phyloP scores from a whole-genome alignment of 2,113 vertebrate species.

The Chaetorhynchus papuensis region DNA sequence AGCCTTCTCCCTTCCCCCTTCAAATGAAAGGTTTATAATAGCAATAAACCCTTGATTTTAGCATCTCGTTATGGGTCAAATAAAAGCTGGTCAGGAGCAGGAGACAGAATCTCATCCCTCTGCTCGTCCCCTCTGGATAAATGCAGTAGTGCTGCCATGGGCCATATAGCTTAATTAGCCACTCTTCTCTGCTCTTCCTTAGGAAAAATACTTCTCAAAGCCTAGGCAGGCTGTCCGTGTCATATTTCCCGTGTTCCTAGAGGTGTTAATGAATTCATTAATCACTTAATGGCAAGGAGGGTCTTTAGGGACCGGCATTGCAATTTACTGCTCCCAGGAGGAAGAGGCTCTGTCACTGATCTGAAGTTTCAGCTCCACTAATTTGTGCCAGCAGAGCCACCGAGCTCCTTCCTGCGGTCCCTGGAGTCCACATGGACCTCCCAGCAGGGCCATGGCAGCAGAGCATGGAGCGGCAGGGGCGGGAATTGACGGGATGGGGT shows the following conservation, averaged over 20 bases:
- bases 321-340: conserved; percentile 67
- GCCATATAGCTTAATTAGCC: conserved; percentile 71
- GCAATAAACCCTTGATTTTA: conserved; percentile 55
- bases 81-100: conserved; percentile 33
- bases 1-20: not conserved
- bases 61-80: conserved; percentile 58
- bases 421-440: not conserved
- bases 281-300: conserved; percentile 74
- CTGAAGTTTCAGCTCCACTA: conserved; percentile 34
- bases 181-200: conserved; percentile 45
- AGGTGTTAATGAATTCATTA: conserved; percentile 81
- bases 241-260: conserved; percentile 61
- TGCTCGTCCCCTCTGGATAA: conserved; percentile 52
- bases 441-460: rapidly evolving
- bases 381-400: conserved; percentile 12
- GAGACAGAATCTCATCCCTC: not conserved
- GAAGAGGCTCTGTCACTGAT: conserved; percentile 44
- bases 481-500: not conserved
- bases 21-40: conserved; percentile 64
- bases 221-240: conserved; percentile 59
- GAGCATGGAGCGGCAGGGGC: not conserved
- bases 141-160: conserved; percentile 57
- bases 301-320: conserved; percentile 59
- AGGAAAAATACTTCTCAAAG: conserved; percentile 19
- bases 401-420: conserved; percentile 9